phyloP scores from a whole-genome alignment of 2,113 vertebrate genomes.

The Sialia sialis region DNA sequence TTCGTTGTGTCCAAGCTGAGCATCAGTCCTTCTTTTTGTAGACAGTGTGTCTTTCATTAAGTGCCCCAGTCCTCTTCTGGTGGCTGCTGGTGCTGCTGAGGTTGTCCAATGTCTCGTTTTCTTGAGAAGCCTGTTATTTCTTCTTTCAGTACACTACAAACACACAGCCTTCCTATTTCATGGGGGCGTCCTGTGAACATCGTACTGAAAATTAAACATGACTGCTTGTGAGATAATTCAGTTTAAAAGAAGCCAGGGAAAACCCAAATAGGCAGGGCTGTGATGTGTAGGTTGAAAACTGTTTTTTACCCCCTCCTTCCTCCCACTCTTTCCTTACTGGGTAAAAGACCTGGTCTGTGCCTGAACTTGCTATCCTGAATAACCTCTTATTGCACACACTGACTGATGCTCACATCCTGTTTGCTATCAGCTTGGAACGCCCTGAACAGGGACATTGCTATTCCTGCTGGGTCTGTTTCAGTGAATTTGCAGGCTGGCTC shows the following conservation, averaged over 20 bases:
- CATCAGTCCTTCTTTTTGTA: neutral
- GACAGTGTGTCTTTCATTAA: neutral
- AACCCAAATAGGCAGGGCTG: slow-evolving; percentile 20
- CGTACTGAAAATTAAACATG: rapidly evolving
- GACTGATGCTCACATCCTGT: slow-evolving; percentile 46
- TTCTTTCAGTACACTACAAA: neutral
- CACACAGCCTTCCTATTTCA: neutral
- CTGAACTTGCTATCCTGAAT: slow-evolving; percentile 23
- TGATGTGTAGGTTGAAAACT: neutral
- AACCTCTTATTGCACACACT: neutral
- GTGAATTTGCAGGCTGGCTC: neutral
- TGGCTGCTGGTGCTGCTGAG: neutral
- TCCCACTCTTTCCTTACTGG: neutral
- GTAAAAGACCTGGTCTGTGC: neutral
- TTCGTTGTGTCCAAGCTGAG: neutral
- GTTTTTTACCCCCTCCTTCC: neutral
- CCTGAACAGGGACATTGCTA: neutral
- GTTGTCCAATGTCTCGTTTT: neutral
- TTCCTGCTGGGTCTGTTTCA: neutral
- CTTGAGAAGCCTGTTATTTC: neutral
- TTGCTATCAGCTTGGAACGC: neutral
- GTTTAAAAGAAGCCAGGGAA: neutral
- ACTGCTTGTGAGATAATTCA: neutral
- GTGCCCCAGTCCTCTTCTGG: neutral
- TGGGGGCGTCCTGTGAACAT: neutral